Conservation (phyloP, 2,113 vertebrate species). For the Crypturellus undulatus region DNA sequence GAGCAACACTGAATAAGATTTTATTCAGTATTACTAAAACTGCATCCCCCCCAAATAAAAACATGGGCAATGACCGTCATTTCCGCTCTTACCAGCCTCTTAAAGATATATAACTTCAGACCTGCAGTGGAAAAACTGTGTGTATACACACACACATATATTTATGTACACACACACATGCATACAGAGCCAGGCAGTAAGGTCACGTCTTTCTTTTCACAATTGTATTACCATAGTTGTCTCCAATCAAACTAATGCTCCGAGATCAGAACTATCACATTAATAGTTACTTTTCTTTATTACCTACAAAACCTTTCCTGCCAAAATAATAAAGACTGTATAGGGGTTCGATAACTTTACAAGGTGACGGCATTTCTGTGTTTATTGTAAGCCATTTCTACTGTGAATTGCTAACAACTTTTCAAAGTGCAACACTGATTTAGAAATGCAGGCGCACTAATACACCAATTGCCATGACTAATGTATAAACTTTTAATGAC, state of each 20-base stretch:
- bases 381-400: slow-evolving; percentile 64
- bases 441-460: slow-evolving; percentile 54
- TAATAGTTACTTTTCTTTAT: slow-evolving; percentile 54
- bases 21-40: not conserved
- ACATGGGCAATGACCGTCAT: not conserved
- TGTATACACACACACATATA: not conserved
- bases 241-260: slow-evolving; percentile 35
- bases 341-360: slow-evolving; percentile 46
- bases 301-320: slow-evolving; percentile 46
- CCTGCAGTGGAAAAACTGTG: not conserved
- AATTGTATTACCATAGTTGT: slow-evolving; percentile 7
- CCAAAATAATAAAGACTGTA: slow-evolving; percentile 27
- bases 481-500: slow-evolving; percentile 44
- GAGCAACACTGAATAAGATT: not conserved
- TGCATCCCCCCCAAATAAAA: not conserved
- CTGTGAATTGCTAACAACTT: slow-evolving; percentile 55
- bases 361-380: slow-evolving; percentile 24
- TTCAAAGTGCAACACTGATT: slow-evolving; percentile 42
- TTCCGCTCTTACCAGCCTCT: not conserved
- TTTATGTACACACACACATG: not conserved
- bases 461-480: slow-evolving; percentile 40
- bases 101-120: not conserved
- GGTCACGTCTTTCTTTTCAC: not conserved
- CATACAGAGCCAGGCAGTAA: not conserved
- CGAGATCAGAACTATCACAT: slow-evolving; percentile 35